phyloP scores from a whole-genome alignment of 2,797 vertebrate genomes.

The Poliocrania exsul region DNA sequence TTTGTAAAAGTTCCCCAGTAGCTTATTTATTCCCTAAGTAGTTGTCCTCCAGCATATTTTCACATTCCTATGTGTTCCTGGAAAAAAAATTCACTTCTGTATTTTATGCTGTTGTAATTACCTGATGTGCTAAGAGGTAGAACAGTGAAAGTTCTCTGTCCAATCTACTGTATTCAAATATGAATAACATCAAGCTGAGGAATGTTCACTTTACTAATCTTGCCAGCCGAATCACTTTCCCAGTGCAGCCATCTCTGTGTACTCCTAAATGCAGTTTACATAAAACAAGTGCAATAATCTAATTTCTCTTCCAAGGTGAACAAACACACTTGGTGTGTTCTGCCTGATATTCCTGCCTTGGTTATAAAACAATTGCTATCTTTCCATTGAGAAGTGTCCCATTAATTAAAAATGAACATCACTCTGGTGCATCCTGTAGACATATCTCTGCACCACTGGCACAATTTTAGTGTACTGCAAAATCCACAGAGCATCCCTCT shows the following conservation, averaged over 20 bases:
- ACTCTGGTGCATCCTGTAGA: background rate
- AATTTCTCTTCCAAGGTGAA: conserved; percentile 25
- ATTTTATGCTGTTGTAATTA: background rate
- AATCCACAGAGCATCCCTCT: background rate
- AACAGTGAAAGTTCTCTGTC: background rate
- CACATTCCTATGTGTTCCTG: background rate
- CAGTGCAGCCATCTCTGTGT: background rate
- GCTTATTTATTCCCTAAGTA: background rate
- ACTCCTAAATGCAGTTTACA: background rate
- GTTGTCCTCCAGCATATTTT: background rate
- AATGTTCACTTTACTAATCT: background rate
- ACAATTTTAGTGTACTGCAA: background rate
- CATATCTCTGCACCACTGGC: background rate
- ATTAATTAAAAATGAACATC: conserved; percentile 4
- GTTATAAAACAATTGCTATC: background rate
- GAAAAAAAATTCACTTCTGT: background rate
- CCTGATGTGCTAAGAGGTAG: background rate
- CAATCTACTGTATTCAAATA: conserved; percentile 23
- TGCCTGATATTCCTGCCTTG: background rate
- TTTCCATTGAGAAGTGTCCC: background rate
- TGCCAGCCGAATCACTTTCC: background rate
- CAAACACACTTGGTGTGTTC: background rate
- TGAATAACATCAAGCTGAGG: background rate
- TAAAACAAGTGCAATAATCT: background rate
- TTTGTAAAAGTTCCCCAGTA: background rate